phyloP scores from a whole-genome alignment of 2,113 vertebrate genomes.

The Anser cygnoides region DNA sequence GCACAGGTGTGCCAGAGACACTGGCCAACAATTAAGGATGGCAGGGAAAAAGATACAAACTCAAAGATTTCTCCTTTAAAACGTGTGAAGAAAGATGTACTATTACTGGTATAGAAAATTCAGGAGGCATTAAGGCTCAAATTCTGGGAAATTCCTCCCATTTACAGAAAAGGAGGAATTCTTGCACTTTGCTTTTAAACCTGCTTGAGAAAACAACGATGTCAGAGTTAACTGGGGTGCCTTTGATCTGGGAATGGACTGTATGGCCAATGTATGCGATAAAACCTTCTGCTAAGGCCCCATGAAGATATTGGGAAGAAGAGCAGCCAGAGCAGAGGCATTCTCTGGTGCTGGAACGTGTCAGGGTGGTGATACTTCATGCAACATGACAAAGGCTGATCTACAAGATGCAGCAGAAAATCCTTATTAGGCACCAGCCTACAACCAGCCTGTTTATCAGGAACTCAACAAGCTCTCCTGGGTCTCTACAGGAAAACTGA shows the following conservation, averaged over 20 bases:
- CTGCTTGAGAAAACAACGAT: neutral
- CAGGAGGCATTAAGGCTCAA: neutral
- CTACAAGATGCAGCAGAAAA: slow-evolving; percentile 30
- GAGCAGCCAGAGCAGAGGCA: neutral
- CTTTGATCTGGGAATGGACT: neutral
- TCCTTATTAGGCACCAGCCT: neutral
- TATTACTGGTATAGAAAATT: neutral
- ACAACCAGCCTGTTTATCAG: neutral
- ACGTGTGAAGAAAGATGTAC: neutral
- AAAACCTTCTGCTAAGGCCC: neutral
- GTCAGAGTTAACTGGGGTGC: neutral
- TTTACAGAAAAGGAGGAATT: neutral
- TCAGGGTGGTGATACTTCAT: neutral
- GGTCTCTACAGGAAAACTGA: neutral
- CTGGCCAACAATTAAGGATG: neutral
- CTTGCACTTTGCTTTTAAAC: neutral
- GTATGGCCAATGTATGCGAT: neutral
- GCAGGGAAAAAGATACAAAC: neutral
- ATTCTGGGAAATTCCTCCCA: neutral
- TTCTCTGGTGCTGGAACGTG: rapidly evolving
- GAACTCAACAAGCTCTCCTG: neutral
- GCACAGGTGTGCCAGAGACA: neutral
- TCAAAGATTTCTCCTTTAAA: neutral
- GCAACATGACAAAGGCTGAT: neutral
- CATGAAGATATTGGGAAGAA: neutral